These are phyloP conservation scores for Xenopus borealis DNA, from an alignment of 2,113 vertebrate genomes.

Conservation along the genomic window DNA sequence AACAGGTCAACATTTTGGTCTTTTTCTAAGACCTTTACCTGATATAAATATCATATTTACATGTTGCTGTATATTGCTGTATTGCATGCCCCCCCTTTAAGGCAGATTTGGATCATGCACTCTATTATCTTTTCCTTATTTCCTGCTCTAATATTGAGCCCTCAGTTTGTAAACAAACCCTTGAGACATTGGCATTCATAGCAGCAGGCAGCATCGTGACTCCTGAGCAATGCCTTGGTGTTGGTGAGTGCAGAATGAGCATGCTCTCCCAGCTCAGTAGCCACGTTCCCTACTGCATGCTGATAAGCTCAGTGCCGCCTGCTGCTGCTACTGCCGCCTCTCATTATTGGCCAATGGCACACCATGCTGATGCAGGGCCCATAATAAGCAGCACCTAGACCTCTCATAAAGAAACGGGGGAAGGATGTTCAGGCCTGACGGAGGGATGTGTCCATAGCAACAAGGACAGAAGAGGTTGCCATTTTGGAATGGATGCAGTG, in stretches of 20 bases:
- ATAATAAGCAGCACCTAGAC: constrained; percentile 52
- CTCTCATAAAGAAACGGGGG: constrained; percentile 49
- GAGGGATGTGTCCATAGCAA: constrained; percentile 56
- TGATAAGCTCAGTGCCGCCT: constrained; percentile 45
- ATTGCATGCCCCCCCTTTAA: no score
- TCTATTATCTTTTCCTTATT: no score
- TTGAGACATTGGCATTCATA: not conserved
- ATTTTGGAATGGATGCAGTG: constrained; percentile 47
- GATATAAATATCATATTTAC: no score
- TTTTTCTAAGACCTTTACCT: no score
- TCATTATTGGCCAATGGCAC: constrained; percentile 44
- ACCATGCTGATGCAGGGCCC: constrained; percentile 47
- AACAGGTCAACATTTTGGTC: no score
- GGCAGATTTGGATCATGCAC: no score
- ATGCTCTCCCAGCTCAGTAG: constrained; percentile 47
- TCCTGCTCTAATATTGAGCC: not conserved
- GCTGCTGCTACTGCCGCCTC: constrained; percentile 31
- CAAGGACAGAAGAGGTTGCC: constrained; percentile 50
- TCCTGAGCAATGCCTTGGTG: not conserved
- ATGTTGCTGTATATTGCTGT: no score
- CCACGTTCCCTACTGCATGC: constrained; percentile 47
- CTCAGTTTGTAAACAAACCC: not conserved
- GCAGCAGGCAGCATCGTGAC: rapidly evolving
- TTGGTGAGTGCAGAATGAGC: constrained; percentile 27
- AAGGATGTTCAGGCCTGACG: constrained; percentile 45